Conservation (phyloP, 2,113 vertebrate species). For the Anarhynchus alexandrinus region DNA sequence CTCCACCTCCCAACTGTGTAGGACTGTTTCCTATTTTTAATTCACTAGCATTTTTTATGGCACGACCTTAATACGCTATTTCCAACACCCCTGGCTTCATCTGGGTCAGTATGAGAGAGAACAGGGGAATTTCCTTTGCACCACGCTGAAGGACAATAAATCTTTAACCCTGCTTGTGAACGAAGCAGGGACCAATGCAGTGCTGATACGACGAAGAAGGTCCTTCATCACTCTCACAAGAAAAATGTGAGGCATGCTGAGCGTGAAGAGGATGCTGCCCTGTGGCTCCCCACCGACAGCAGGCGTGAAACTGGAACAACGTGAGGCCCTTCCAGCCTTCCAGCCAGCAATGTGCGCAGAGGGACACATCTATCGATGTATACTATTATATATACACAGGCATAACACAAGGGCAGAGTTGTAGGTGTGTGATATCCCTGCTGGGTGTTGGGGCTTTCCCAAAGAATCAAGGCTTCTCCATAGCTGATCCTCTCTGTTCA, state of each 20-base stretch:
- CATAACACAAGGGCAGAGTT: background rate
- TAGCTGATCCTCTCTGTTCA: background rate
- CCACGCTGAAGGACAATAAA: accelerated
- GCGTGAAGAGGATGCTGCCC: background rate
- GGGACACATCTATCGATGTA: accelerated
- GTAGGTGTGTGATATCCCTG: background rate
- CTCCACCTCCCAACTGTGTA: background rate
- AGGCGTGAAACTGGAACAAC: accelerated
- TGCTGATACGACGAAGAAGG: background rate
- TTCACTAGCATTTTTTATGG: background rate
- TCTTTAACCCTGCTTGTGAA: background rate
- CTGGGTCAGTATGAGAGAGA: background rate
- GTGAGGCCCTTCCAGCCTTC: background rate
- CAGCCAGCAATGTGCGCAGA: background rate
- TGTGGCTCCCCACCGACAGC: accelerated
- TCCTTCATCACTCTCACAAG: background rate
- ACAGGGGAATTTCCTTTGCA: background rate
- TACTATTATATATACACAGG: background rate
- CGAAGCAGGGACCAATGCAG: background rate
- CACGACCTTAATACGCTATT: background rate
- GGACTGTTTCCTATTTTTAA: background rate
- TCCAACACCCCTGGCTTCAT: accelerated
- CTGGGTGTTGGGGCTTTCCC: background rate
- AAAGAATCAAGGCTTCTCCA: background rate
- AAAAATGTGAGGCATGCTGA: background rate